A percentile compares a stretch with the other conserved stretches of the same genome.
Conservation (phyloP, 2,113 vertebrate species). For the Cygnus buccinator region DNA sequence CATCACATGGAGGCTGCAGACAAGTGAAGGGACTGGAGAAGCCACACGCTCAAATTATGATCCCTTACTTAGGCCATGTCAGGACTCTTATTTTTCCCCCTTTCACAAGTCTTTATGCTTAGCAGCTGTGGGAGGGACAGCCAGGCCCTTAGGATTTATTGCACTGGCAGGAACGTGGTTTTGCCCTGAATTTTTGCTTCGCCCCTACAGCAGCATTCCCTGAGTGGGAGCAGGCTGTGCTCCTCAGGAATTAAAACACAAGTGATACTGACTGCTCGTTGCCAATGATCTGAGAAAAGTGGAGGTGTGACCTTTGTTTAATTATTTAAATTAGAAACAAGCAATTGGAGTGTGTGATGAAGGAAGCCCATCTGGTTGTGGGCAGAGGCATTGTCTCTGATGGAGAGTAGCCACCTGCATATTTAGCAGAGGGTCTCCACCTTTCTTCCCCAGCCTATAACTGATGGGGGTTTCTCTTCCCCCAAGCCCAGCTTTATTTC, state of each 20-base stretch:
- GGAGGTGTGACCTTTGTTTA: neutral
- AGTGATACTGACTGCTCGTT: accelerated
- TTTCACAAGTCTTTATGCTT: neutral
- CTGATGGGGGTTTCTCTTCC: neutral
- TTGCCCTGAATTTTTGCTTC: neutral
- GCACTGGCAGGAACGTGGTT: accelerated
- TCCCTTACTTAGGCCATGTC: accelerated
- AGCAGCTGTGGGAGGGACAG: neutral
- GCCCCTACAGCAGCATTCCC: accelerated
- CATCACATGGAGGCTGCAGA: accelerated
- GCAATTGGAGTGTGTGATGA: neutral
- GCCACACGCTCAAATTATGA: accelerated
- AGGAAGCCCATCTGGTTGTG: neutral
- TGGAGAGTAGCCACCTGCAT: neutral
- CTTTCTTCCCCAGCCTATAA: neutral
- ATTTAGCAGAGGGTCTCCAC: accelerated
- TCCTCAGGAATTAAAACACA: neutral
- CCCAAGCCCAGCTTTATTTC: neutral
- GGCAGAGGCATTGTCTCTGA: neutral
- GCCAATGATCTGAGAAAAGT: neutral
- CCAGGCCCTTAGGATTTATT: neutral
- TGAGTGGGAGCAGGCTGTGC: accelerated
- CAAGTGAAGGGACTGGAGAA: accelerated
- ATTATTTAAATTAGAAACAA: neutral
- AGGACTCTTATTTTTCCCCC: neutral